Conservation (phyloP, 2,888 invertebrate genomes). For the Mylabris sibirica region DNA sequence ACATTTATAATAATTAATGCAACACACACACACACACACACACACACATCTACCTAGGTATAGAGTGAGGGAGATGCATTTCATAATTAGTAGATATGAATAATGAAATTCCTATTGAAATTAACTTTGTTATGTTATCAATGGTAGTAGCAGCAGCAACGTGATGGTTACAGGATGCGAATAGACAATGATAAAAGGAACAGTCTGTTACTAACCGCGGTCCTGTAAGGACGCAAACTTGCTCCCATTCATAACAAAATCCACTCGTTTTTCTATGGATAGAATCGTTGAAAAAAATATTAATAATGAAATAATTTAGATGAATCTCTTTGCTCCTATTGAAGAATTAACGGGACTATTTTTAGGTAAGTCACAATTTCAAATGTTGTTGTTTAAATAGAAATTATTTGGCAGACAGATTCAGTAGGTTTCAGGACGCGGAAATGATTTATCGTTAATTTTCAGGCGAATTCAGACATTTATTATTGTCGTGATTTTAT, state of each 20-base stretch:
- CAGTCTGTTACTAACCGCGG: conserved; percentile 31
- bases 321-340: too few relatives aligned
- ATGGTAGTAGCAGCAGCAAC: conserved; percentile 16
- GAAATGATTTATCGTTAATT: too few relatives aligned
- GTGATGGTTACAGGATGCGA: conserved; percentile 33
- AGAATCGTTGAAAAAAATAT: background rate
- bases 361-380: too few relatives aligned
- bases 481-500: too few relatives aligned
- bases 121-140: conserved; percentile 27
- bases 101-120: conserved; percentile 26
- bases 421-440: too few relatives aligned
- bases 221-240: conserved; percentile 27
- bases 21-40: background rate
- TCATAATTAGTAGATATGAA: conserved; percentile 25
- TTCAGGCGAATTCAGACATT: too few relatives aligned
- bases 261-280: background rate
- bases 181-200: conserved; percentile 17
- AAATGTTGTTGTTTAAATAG: too few relatives aligned
- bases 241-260: background rate
- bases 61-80: background rate
- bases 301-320: too few relatives aligned
- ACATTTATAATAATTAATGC: background rate
- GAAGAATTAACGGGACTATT: too few relatives aligned
- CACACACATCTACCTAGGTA: background rate
- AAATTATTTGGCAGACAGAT: too few relatives aligned